A percentile compares a stretch with the other conserved stretches of the same genome.
These are phyloP conservation scores for Drosophila albomicans DNA, from an alignment of 1,140 invertebrate species.

Conservation along the genomic window DNA sequence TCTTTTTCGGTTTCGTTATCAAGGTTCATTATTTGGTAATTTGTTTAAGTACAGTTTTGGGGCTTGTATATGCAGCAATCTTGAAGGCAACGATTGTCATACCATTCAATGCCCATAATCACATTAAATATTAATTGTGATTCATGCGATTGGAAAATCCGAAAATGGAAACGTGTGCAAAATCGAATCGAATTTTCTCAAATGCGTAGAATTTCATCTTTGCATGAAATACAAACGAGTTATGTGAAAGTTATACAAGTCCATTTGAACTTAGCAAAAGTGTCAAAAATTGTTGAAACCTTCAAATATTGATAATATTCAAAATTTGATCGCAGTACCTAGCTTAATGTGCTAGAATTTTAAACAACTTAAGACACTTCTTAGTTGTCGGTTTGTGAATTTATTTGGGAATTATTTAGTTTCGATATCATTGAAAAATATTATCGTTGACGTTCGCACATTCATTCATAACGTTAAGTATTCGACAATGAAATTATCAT, in stretches of 20 bases:
- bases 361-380: slow-evolving; percentile 1
- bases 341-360: background rate
- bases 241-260: background rate
- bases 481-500: slow-evolving; percentile 25
- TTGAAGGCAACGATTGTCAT: slow-evolving; percentile 53
- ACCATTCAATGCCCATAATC: slow-evolving; percentile 44
- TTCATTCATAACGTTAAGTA: slow-evolving; percentile 33
- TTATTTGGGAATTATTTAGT: slow-evolving; percentile 12
- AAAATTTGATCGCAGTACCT: background rate
- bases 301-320: too few species aligned
- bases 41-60: slow-evolving; percentile 47
- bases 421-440: slow-evolving; percentile 10
- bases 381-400: background rate
- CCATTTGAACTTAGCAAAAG: too few species aligned
- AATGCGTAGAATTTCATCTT: background rate
- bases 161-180: slow-evolving; percentile 8
- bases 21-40: slow-evolving; percentile 62
- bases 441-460: slow-evolving; percentile 5
- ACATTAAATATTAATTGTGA: slow-evolving; percentile 51
- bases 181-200: slow-evolving; percentile 5
- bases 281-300: too few species aligned
- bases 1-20: slow-evolving; percentile 43
- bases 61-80: slow-evolving; percentile 43
- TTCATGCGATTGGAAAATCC: slow-evolving; percentile 27
- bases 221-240: background rate